A percentile compares a stretch with the other conserved stretches of the same genome.
Evolutionary conservation across 2,797 vertebrate genomes (phyloP).

Genomic region (Tragelaphus oryx): DNA sequence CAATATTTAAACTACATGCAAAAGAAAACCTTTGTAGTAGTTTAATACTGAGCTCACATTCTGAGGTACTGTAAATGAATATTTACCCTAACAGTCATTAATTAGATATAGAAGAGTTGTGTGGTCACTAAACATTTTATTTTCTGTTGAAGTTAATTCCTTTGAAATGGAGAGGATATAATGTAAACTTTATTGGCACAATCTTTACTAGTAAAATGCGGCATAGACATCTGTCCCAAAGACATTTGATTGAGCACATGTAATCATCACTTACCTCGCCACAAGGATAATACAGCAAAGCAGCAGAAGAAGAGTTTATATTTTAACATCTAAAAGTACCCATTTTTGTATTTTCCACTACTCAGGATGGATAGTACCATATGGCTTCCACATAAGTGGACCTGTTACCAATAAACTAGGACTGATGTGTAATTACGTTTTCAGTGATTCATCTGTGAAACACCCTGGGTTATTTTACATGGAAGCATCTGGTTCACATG

Average conservation of each 20-base stretch:
- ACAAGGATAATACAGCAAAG: not conserved
- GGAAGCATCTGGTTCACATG: slow-evolving; percentile 75
- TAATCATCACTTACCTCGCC: not conserved
- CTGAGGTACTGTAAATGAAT: not conserved
- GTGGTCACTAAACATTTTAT: not conserved
- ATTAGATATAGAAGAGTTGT: not conserved
- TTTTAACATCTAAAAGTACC: slow-evolving; percentile 48
- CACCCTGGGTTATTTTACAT: slow-evolving; percentile 73
- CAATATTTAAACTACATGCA: not conserved
- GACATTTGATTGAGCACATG: slow-evolving; percentile 9
- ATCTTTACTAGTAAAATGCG: slow-evolving; percentile 31
- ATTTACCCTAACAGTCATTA: not conserved
- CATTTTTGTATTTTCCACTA: slow-evolving; percentile 39
- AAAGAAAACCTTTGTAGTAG: not conserved
- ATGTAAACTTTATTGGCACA: slow-evolving; percentile 9
- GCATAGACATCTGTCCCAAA: not conserved
- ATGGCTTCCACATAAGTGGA: slow-evolving; percentile 39
- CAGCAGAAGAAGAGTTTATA: not conserved
- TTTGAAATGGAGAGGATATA: slow-evolving; percentile 33
- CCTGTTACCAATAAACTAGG: slow-evolving; percentile 66
- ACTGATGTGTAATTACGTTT: slow-evolving; percentile 73
- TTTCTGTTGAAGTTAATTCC: slow-evolving; percentile 47
- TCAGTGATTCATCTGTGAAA: slow-evolving; percentile 73
- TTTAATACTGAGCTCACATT: not conserved
- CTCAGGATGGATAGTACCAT: slow-evolving; percentile 44